Base-by-base conservation (phyloP, 2,113 vertebrate genomes). In the Percina caprodes region DNA sequence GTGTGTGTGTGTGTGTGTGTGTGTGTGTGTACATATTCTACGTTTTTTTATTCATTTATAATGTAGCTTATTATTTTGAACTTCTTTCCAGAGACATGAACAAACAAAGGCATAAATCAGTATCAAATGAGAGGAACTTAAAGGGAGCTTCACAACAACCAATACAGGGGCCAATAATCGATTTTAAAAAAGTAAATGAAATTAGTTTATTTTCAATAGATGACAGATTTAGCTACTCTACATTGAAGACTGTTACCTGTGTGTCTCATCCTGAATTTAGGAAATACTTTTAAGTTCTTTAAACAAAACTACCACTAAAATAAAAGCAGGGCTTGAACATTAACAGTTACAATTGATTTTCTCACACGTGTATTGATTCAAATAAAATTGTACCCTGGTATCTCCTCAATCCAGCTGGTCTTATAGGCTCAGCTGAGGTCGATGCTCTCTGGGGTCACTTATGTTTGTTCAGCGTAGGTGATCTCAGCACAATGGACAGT, bases 391-490 rank as follows among this genome's bases (percentile, higher is more conserved):
- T 18, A 1, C 33, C 39, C 19, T 19, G n/a, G 21, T 1, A 11
- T 35, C 26, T 45, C 18, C 42, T 19, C 1, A 8, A 26, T 52
- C 54, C 18, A 61, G n/a, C 46, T 42, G 67, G 30, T 85, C 71
- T 63, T 80, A 66, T 80, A 23, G 15, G 65, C 39, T 19, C 24
- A 45, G 18, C 39, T 6, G 23, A 78, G 81, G 77, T 70, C 51
- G 15, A 16, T 26, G 68, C 68, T 82, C 75, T 77, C 33, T 26
- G 55, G 18, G 77, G 65, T 73, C 51, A 7, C n/a, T 56, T n/a
- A 4, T 79, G 74, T 82, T 87, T 87, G 82, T 24, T 68, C 35
- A 54, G 59, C 24, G 16, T 48, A 60, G 77, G 35, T 56, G 79
- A 82, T 62, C 12, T 62, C 59, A 35, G 69, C 13, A 62, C 56